Conservation (phyloP, 2,113 vertebrate genomes). For the Corynorhinus townsendii region DNA sequence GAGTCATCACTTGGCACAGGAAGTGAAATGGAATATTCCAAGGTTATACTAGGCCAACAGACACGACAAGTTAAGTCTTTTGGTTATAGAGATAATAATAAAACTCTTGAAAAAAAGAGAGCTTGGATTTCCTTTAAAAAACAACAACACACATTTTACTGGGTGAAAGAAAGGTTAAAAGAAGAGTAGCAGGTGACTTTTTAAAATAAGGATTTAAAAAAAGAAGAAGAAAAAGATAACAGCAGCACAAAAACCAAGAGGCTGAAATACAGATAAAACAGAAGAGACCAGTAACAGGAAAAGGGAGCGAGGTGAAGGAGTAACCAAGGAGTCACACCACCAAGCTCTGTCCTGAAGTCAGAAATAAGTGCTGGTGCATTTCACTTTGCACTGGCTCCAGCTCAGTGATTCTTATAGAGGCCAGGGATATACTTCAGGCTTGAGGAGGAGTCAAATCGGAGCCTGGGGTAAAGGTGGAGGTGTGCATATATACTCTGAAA, state of each 20-base stretch:
- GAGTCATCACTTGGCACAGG: not conserved
- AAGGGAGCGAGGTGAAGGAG: not conserved
- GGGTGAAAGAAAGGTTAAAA: not conserved
- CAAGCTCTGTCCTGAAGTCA: not conserved
- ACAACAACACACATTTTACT: not conserved
- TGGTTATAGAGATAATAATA: not conserved
- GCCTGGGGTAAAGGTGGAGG: not conserved
- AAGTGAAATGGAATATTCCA: not conserved
- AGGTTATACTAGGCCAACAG: not conserved
- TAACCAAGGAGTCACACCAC: not conserved
- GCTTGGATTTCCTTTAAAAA: not conserved
- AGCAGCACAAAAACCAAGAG: not conserved
- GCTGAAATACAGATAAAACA: not conserved
- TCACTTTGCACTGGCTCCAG: not conserved
- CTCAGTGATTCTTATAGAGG: not conserved
- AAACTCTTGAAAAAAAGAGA: not conserved
- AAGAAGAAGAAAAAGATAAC: not conserved
- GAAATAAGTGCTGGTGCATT: not conserved
- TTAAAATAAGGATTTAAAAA: not conserved
- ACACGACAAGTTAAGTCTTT: not conserved
- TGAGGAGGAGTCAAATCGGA: not conserved
- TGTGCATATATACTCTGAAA: not conserved
- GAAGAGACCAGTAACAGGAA: not conserved
- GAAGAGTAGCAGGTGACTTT: not conserved
- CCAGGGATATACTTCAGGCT: too few species aligned